phyloP scores from a whole-genome alignment of 64 coral and sea anemone species.

The Porites australiensis region DNA sequence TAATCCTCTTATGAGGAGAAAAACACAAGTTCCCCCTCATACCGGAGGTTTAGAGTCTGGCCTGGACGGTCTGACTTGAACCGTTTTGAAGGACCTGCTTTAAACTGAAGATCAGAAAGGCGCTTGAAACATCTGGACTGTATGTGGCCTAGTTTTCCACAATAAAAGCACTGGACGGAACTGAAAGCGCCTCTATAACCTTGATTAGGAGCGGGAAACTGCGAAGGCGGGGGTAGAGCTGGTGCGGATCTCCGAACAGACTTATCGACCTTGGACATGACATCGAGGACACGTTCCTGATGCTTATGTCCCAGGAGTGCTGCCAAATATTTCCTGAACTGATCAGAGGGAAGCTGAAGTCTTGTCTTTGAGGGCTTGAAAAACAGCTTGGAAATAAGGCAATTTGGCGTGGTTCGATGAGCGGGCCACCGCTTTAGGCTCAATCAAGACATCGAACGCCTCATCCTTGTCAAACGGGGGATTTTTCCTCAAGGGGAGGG shows the following conservation, averaged over 20 bases:
- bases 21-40: constrained; percentile 7
- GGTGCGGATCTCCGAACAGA: neutral
- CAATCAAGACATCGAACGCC: constrained; percentile 1
- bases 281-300: constrained; percentile 25
- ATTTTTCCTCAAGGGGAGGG: neutral
- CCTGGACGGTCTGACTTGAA: neutral
- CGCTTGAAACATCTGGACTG: neutral
- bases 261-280: constrained; percentile 43
- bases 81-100: constrained; percentile 7
- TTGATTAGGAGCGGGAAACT: constrained; percentile 5
- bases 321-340: constrained; percentile 32
- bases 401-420: constrained; percentile 16
- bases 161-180: constrained; percentile 9
- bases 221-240: neutral
- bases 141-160: constrained; percentile 2
- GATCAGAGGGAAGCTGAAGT: neutral
- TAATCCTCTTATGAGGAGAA: constrained; percentile 16
- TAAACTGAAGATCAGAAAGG: constrained; percentile 9
- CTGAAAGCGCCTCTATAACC: constrained; percentile 6
- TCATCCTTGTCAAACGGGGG: constrained; percentile 1
- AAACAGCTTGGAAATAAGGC: neutral
- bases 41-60: neutral
- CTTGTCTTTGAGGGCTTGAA: constrained; percentile 11
- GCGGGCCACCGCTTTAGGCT: neutral
- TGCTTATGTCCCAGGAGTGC: constrained; percentile 24